Conservation (phyloP, 2,888 invertebrate genomes). For the Sphaeridia pumilis region DNA sequence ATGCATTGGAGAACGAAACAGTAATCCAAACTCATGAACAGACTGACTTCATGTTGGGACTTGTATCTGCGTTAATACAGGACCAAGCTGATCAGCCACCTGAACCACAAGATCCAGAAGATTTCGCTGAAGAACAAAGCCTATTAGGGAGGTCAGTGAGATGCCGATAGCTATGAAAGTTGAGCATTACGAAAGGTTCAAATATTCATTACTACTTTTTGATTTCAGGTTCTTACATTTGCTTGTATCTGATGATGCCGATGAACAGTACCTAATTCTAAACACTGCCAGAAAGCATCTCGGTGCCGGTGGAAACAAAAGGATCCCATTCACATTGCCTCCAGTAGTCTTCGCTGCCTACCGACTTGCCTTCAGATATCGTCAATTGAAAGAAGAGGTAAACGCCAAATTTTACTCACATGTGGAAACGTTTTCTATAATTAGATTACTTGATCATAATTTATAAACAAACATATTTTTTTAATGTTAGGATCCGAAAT, state of each 20-base stretch:
- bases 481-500: conserved; percentile 67
- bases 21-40: conserved; percentile 76
- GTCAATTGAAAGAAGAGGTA: conserved; percentile 57
- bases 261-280: conserved; percentile 81
- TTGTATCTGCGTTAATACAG: conserved; percentile 73
- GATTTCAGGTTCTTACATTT: conserved; percentile 61
- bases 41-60: conserved; percentile 44
- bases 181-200: no score
- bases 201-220: no score
- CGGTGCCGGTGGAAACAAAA: conserved; percentile 73
- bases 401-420: no score
- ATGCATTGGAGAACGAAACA: conserved; percentile 81
- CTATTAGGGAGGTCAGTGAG: conserved; percentile 69
- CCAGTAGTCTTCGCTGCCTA: conserved; percentile 91
- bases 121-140: conserved; percentile 92
- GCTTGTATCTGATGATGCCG: conserved; percentile 63
- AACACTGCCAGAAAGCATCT: conserved; percentile 79
- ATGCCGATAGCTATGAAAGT: no score
- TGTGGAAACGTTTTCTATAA: no score
- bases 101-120: conserved; percentile 72
- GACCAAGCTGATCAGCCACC: conserved; percentile 65
- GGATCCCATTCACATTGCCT: conserved; percentile 84
- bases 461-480: not conserved
- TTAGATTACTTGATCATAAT: no score
- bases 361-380: conserved; percentile 51